These are phyloP conservation scores for Dinomys branickii DNA, from an alignment of 2,113 vertebrate genomes.

Conservation along the genomic window DNA sequence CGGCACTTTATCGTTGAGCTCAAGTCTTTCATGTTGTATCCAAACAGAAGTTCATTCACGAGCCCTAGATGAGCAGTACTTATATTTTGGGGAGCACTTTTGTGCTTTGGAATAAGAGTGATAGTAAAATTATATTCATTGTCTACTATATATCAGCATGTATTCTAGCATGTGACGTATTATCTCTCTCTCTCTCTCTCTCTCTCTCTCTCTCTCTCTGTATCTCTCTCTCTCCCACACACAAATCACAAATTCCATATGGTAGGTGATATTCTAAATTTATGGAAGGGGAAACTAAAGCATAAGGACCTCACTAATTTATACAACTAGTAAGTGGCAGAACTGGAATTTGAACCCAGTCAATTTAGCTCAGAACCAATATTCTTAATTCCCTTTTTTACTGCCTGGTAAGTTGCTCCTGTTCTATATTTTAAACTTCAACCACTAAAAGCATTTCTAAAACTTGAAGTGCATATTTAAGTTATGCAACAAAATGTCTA, in stretches of 20 bases:
- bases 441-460: constrained; percentile 16
- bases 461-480: constrained; percentile 59
- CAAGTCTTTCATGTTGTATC: neutral
- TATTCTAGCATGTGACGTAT: neutral
- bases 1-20: neutral
- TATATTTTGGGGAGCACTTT: constrained; percentile 26
- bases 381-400: neutral
- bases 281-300: constrained; percentile 19
- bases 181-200: neutral
- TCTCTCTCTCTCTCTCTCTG: neutral
- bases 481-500: constrained; percentile 48
- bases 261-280: neutral
- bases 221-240: neutral
- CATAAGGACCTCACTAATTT: constrained; percentile 19
- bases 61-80: neutral
- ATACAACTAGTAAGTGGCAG: neutral
- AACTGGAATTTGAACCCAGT: neutral
- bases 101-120: neutral
- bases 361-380: neutral
- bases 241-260: neutral
- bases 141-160: neutral
- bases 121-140: neutral
- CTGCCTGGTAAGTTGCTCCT: neutral
- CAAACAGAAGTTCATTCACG: neutral
- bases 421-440: constrained; percentile 39